Percentiles rank a stretch among this genome's conserved stretches.
phyloP scores from a whole-genome alignment of 1,140 invertebrate genomes.

The Cheumatopsyche charites region DNA sequence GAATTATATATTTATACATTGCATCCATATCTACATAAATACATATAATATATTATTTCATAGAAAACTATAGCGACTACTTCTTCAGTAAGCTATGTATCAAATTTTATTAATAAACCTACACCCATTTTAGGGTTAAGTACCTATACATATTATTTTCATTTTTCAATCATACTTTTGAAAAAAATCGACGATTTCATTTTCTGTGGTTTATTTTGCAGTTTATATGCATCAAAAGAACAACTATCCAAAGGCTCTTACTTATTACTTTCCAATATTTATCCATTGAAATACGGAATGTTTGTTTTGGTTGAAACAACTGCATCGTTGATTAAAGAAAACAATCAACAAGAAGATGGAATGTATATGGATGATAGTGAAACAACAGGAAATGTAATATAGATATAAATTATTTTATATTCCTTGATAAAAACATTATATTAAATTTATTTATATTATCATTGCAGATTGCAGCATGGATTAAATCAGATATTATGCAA shows the following conservation, averaged over 20 bases:
- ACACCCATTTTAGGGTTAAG: constrained; percentile 63
- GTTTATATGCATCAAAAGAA: constrained; percentile 65
- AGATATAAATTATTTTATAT: constrained; percentile 8
- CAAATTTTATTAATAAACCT: constrained; percentile 60
- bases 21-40: constrained; percentile 28
- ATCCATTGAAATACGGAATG: constrained; percentile 65
- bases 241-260: constrained; percentile 64
- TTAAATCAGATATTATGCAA: constrained; percentile 40
- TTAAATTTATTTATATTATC: constrained; percentile 22
- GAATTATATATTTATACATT: constrained; percentile 35
- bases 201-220: constrained; percentile 49
- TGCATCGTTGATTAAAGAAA: constrained; percentile 57
- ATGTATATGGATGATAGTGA: constrained; percentile 37
- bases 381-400: constrained; percentile 43
- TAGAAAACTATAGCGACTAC: too few relatives aligned
- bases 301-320: constrained; percentile 70
- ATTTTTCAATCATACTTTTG: constrained; percentile 6
- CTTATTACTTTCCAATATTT: constrained; percentile 63
- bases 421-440: constrained; percentile 8
- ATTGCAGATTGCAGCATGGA: constrained; percentile 44
- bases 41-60: too few relatives aligned
- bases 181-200: too few relatives aligned
- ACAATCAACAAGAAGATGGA: constrained; percentile 10
- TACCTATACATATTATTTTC: constrained; percentile 25
- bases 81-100: constrained; percentile 54